Percentiles rank a stretch among this genome's conserved stretches.
Conservation (phyloP, 2,888 invertebrate genomes). For the Folsomia manolachei region DNA sequence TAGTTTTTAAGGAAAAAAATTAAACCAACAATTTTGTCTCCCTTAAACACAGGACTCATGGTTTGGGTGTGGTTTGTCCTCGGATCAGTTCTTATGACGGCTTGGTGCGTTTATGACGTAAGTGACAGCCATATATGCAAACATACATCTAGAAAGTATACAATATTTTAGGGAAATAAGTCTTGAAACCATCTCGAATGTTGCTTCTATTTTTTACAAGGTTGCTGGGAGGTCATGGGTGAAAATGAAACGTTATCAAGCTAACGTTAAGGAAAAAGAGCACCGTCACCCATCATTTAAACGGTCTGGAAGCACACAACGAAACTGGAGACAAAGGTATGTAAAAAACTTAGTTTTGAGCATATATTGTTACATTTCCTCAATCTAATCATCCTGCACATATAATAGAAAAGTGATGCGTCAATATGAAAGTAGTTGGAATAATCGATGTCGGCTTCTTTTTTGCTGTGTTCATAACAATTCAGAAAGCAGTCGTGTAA, state of each 20-base stretch:
- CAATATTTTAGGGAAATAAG: no score
- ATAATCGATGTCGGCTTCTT: constrained; percentile 72
- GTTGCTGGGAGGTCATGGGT: constrained; percentile 85
- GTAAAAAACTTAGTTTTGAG: background rate
- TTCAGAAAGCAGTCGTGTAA: constrained; percentile 14
- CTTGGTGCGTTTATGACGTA: constrained; percentile 84
- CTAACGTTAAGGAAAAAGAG: constrained; percentile 73
- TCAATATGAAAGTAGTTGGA: constrained; percentile 85
- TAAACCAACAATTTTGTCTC: no score
- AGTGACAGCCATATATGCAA: no score
- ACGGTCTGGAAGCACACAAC: constrained; percentile 70
- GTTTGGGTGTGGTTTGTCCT: constrained; percentile 74
- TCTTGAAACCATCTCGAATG: no score
- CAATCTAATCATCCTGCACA: no score
- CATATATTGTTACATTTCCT: no score
- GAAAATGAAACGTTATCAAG: constrained; percentile 82
- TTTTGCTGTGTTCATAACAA: constrained; percentile 78
- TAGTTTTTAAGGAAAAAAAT: no score
- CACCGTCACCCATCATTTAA: constrained; percentile 69
- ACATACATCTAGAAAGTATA: no score
- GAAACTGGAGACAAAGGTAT: constrained; percentile 81
- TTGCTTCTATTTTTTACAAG: no score
- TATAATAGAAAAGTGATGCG: constrained; percentile 73
- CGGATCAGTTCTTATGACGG: constrained; percentile 69
- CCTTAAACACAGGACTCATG: constrained; percentile 63